phyloP scores from a whole-genome alignment of 2,888 invertebrate genomes.

The Artemia sinica region DNA sequence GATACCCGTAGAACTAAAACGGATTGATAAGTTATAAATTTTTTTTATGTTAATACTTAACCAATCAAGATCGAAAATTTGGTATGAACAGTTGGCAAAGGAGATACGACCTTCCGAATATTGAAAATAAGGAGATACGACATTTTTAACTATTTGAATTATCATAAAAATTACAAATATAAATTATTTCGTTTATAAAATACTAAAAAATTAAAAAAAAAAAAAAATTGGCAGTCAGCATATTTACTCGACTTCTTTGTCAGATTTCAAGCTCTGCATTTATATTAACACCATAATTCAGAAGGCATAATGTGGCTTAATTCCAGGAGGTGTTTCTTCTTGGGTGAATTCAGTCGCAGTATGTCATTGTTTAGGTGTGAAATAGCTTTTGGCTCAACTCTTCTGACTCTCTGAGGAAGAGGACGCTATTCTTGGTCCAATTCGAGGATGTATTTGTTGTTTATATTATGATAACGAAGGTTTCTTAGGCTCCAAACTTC shows the following conservation, averaged over 20 bases:
- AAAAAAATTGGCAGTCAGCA: too few relatives aligned
- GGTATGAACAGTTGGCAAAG: background rate
- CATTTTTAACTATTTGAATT: background rate
- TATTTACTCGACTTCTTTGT: too few relatives aligned
- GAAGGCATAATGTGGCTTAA: background rate
- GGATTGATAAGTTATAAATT: too few relatives aligned
- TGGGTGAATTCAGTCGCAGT: background rate
- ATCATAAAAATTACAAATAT: background rate
- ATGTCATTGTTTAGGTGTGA: background rate
- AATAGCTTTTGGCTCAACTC: background rate
- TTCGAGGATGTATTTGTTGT: too few relatives aligned
- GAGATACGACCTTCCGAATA: background rate
- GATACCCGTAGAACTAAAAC: too few relatives aligned
- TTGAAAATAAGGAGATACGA: background rate
- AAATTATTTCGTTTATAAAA: background rate
- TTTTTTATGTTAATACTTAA: too few relatives aligned
- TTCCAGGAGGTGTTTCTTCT: background rate
- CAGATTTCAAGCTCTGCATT: background rate
- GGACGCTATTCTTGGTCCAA: background rate
- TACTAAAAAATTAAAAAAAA: too few relatives aligned
- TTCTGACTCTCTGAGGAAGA: background rate
- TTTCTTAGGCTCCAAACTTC: background rate
- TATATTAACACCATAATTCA: background rate
- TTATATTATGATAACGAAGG: background rate
- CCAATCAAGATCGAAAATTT: too few relatives aligned